Base-by-base conservation (phyloP, 2,113 vertebrate species). In the Eurypyga helias region DNA sequence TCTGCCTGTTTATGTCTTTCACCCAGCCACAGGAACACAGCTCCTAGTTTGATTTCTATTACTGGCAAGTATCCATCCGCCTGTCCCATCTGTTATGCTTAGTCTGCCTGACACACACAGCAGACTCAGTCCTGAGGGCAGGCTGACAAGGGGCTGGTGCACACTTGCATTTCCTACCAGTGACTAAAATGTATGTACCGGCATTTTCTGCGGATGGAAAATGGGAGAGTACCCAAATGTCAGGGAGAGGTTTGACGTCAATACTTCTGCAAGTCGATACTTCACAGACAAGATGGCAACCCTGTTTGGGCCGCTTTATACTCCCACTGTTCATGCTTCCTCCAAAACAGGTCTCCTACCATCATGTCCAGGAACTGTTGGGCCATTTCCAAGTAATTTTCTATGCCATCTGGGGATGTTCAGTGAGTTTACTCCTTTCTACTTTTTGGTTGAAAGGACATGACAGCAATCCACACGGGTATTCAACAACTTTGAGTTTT, bases 11-110 rank as follows among this genome's bases (percentile, higher is more conserved):
- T 71, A 66, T 51, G 65, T 55, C 69, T 92, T 94, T 83, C 57
- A 67, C 75, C 12, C 55, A 91, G 77, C 38, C 69, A 78, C 24
- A 60, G 60, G 23, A 95, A 70, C 55, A 89, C 33, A 84, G 43
- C 6, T 90, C 25, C 48, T 45, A 58, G 62, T 89, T 91, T 92
- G 67, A 91, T 87, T 93, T 91, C 80, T 95, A 9, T 71, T 89
- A 70, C 80, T 96, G 95, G 95, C 83, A 91, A 75, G 38, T 92
- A 82, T 84, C 83, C 87, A 82, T 87, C 61, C 45, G 0, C 41
- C 29, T 71, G 83, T 79, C 51, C 80, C 93, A 96, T 95, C 80
- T 96, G 93, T 78, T 84, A 5, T 15, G 38, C 77, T 92, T 78
- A 78, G 69, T 38, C 80, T 75, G 80, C 38, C 34, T 87, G 69